Evolutionary conservation across 2,797 vertebrate species (phyloP), one percentile per base, ranked within the genome.

Genomic region (Sebastes trivittatus): DNA sequence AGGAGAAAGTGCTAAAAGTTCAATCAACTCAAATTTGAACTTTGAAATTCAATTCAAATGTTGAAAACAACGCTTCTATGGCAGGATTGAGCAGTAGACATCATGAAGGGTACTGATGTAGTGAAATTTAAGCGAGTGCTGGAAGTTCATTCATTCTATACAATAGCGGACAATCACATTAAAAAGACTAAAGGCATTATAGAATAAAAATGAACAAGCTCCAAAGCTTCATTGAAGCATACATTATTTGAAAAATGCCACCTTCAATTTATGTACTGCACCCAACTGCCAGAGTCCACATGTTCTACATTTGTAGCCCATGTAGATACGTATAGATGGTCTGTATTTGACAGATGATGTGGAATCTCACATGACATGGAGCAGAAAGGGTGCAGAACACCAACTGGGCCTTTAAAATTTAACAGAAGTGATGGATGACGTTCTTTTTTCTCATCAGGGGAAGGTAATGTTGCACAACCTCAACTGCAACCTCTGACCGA

Each of bases 401-500:
- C 11, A 29, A 69, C 46, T 68, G 3, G 38, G 46, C 11, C 30
- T 75, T 61, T 75, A 58, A 29, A 74, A 74, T 2, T 77, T 14
- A 67, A 74, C 63, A 55, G 20, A 68, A 75, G 20, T 84, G 72
- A 88, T 83, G 69, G 42, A 85, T 90, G 55, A 16, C 9, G 55
- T 64, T 88, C 25, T 29, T 89, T 6, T 89, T 71, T 77, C 69
- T 86, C 72, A 60, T 87, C 80, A 96, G 96, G 82, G 34, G 79
- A 87, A 63, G 79, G 34, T 74, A 86, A 71, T 49, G 59, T 81
- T 34, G 83, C 81, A 46, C 88, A 69, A 72, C 81, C 90, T 62
- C 88, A 72, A 71, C 77, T 88, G 59, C 82, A 83, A 5, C 79
- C 75, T 73, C 52, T 89, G 62, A 80, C 92, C 38, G 92, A 94